Base-by-base conservation (phyloP, 2,888 invertebrate genomes). In the Lepetodrilus schrolli region DNA sequence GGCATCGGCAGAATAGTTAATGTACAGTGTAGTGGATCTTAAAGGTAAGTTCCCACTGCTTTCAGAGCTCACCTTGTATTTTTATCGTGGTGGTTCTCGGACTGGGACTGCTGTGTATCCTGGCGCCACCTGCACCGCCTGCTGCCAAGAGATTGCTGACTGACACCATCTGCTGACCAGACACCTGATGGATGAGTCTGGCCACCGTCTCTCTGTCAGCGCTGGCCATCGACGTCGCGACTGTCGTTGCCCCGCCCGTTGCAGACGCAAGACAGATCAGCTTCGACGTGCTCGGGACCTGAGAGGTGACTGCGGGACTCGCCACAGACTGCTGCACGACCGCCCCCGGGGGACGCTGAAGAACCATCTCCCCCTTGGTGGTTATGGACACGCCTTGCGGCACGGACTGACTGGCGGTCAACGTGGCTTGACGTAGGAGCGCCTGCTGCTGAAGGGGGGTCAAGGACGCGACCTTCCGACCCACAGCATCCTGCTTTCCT, bases 151-250 rank as follows among this genome's bases (percentile, higher is more conserved):
- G 75, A 69, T 83, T 86, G 70, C 84, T 81, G 1, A 86, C 84
- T 23, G 84, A 84, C 37, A 87, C 80, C 79, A 87, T 82, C 76
- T 87, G 86, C 65, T 80, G 82, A 0, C 78, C 82, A 38, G 80
- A 75, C 78, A 80, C 80, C 69, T 86, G 87, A 70, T 86, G 86
- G 43, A 87, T 82, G 5, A 87, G 77, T 17, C 86, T 79, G 0
- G 88, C 85, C 68, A 88, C 84, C 36, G 87, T 79, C 4, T 86
- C 83, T 8, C 77, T 76, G 50, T 78, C 80, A 7, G 78, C 76
- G 7, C 77, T 75, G 1, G 78, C 68, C 1, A 76, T 49, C 8
- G 70, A 58, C 17, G 47, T 30, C 21, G 65, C 26, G 20, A 47
- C 10, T 17, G 37, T 38, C 37, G 65, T 66, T n/a, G 66, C 47